These are phyloP conservation scores for Thumatha senex DNA, from an alignment of 2,888 invertebrate genomes.

Conservation along the genomic window DNA sequence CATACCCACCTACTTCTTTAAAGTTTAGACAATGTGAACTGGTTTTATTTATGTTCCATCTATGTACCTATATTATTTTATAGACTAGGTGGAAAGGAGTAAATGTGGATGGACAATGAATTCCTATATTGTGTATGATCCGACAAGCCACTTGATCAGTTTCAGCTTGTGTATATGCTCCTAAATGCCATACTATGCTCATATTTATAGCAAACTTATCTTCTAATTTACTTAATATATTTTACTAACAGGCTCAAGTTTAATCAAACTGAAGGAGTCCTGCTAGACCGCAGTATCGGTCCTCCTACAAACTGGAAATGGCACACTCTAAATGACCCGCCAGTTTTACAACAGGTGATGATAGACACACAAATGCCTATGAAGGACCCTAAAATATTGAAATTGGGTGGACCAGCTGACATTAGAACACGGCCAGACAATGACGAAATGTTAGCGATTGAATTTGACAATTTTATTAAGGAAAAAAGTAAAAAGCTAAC, in stretches of 20 bases:
- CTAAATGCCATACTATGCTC: too few species aligned
- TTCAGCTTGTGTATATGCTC: too few species aligned
- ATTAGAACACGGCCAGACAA: slow-evolving; percentile 49
- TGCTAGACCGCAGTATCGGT: slow-evolving; percentile 66
- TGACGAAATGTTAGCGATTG: slow-evolving; percentile 74
- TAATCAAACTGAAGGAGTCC: slow-evolving; percentile 76
- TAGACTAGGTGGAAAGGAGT: too few species aligned
- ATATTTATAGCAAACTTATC: too few species aligned
- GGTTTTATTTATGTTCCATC: too few species aligned
- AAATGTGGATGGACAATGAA: too few species aligned
- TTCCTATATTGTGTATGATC: too few species aligned
- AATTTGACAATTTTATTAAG: slow-evolving; percentile 72
- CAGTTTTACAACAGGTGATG: slow-evolving; percentile 75
- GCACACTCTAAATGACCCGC: slow-evolving; percentile 75
- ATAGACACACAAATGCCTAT: slow-evolving; percentile 68
- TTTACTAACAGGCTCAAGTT: slow-evolving; percentile 63
- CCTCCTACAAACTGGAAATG: slow-evolving; percentile 76
- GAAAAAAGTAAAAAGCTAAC: slow-evolving; percentile 68
- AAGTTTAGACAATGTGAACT: too few species aligned
- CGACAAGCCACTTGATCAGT: too few species aligned
- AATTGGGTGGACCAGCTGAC: slow-evolving; percentile 47
- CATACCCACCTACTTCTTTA: too few species aligned
- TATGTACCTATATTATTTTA: too few species aligned
- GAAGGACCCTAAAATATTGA: slow-evolving; percentile 65
- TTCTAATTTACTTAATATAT: too few species aligned